phyloP scores from a whole-genome alignment of 2,113 vertebrate genomes.

The Ia io region DNA sequence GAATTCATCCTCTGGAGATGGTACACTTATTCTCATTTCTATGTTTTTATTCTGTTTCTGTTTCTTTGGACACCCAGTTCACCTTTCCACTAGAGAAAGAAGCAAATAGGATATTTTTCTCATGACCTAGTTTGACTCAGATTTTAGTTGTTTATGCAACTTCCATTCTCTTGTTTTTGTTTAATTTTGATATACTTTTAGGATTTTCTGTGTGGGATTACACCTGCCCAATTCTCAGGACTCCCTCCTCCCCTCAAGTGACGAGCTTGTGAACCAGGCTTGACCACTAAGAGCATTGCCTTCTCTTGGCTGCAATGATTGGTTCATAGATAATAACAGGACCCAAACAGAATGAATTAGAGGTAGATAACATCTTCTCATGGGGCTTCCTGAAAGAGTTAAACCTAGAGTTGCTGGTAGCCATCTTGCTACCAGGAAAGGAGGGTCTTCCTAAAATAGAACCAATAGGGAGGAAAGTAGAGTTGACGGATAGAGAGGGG shows the following conservation, averaged over 20 bases:
- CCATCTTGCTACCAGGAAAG: not conserved
- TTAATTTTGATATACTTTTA: not conserved
- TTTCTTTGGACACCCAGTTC: not conserved
- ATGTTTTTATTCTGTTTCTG: not conserved
- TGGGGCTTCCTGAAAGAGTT: not conserved
- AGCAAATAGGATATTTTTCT: not conserved
- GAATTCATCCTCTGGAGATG: not conserved
- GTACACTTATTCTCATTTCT: not conserved
- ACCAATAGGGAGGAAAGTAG: not conserved
- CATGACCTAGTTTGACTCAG: not conserved
- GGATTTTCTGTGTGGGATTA: not conserved
- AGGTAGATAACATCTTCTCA: not conserved
- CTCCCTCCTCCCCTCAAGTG: not conserved
- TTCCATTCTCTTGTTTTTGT: not conserved
- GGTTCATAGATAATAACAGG: not conserved
- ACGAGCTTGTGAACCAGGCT: not conserved
- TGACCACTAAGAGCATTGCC: not conserved
- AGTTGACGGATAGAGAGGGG: not conserved
- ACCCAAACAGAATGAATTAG: not conserved
- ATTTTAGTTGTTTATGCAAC: not conserved
- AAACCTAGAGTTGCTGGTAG: not conserved
- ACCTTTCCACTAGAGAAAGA: not conserved
- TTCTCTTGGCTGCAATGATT: not conserved
- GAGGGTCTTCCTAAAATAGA: not conserved
- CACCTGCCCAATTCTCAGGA: not conserved